phyloP scores from a whole-genome alignment of 2,888 invertebrate genomes.

The Ferdinandea cuprea region DNA sequence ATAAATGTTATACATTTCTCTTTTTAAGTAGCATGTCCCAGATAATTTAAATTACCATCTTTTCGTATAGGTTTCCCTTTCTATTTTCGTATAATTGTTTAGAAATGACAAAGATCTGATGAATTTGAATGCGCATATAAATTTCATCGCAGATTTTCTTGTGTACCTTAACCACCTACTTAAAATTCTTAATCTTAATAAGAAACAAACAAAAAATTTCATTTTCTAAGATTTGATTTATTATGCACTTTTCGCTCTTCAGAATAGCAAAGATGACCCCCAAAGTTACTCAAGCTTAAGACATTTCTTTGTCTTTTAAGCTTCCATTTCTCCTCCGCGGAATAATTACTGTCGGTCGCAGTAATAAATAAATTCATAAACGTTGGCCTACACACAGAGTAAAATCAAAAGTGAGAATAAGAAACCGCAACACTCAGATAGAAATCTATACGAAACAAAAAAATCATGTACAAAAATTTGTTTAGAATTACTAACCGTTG shows the following conservation, averaged over 20 bases:
- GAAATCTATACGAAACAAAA: conserved; percentile 17
- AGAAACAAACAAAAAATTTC: conserved; percentile 18
- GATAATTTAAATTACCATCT: conserved; percentile 3
- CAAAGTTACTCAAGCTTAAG: conserved; percentile 80
- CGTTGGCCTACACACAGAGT: conserved; percentile 30
- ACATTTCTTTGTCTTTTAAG: conserved; percentile 1
- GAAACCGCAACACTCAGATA: conserved; percentile 40
- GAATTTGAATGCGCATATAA: conserved; percentile 39
- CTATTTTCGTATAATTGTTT: conserved; percentile 10
- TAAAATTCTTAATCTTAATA: conserved; percentile 33
- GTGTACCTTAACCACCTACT: conserved; percentile 1
- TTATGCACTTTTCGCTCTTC: conserved; percentile 79
- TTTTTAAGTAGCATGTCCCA: not conserved
- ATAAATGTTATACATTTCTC: not conserved
- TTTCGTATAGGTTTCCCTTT: not conserved
- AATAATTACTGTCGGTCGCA: conserved; percentile 57
- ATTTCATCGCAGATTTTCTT: conserved; percentile 25
- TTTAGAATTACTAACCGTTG: conserved; percentile 47
- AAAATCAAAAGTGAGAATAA: conserved; percentile 63
- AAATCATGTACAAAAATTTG: conserved; percentile 38
- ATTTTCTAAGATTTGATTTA: conserved; percentile 52
- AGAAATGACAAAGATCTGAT: conserved; percentile 3
- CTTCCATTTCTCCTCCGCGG: not conserved
- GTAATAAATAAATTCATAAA: conserved; percentile 47
- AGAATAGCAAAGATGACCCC: conserved; percentile 81